Evolutionary conservation across 2,113 vertebrate genomes (phyloP).

Genomic region (Pungitius pungitius): DNA sequence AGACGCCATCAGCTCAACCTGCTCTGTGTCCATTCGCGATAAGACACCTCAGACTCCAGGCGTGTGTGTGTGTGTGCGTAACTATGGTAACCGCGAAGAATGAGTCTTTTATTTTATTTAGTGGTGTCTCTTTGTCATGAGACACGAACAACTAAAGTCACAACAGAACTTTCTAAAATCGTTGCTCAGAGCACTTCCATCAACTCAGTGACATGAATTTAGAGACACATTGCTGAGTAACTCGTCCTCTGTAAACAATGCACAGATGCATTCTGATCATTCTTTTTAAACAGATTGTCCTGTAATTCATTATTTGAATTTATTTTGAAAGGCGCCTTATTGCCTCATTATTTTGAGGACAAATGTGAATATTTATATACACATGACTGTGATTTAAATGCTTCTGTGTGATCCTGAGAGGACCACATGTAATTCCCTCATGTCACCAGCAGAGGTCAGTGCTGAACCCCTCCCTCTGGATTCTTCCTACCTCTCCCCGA

Average conservation of each 20-base stretch:
- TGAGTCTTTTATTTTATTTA: too few species aligned
- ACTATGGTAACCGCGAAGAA: not conserved
- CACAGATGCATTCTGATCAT: too few species aligned
- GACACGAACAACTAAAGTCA: not conserved
- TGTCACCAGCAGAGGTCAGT: slow-evolving; percentile 46
- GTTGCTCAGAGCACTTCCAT: not conserved
- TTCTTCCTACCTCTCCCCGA: slow-evolving; percentile 94
- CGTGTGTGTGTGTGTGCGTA: too few species aligned
- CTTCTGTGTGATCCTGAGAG: too few species aligned
- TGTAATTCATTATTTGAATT: not conserved
- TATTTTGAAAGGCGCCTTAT: too few species aligned
- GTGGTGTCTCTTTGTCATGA: not conserved
- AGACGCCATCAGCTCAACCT: not conserved
- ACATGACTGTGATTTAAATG: too few species aligned
- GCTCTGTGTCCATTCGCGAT: not conserved
- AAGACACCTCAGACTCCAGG: not conserved
- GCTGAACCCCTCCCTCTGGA: too few species aligned
- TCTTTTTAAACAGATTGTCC: too few species aligned
- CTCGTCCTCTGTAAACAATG: not conserved
- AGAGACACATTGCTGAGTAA: not conserved
- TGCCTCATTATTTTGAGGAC: too few species aligned
- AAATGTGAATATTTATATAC: too few species aligned
- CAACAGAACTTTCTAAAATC: not conserved
- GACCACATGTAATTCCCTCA: slow-evolving; percentile 1
- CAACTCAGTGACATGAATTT: not conserved